Base-by-base conservation (phyloP, 2,888 invertebrate species). In the Serrognathus titanus region DNA sequence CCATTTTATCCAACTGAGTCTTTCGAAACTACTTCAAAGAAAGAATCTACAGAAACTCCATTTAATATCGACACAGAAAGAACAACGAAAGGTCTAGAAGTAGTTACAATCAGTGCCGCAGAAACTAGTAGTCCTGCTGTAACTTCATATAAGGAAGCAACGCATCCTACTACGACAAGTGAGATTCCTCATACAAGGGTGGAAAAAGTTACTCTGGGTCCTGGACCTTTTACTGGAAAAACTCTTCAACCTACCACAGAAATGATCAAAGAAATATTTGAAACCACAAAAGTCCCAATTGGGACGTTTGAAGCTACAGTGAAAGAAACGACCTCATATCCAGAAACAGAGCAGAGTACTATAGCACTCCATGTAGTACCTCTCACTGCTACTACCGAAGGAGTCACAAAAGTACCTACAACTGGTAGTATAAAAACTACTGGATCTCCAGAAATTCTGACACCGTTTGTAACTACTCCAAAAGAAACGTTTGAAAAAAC, bases 311-410 rank as follows among this genome's bases (percentile, higher is more conserved):
- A 47, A 40, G 24, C 40, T 41, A 53, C 48, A 24, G 45, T 48
- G 20, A 36, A 50, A 46, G 37, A 45, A 12, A 36, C 37, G 13
- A 55, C 41, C 55, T 8, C 11, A 9, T 9, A 9, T 46, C 53
- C 54, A 40, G 39, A 37, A 16, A 46, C 38, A 58, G 40, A 10
- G 41, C 47, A 50, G 35, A 48, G 31, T 35, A 48, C 56, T 51
- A 3, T 16, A 16, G 24, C 24, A 7, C 7, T 31, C 24, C 24
- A 31, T 31, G 24, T 31, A 31, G 24, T 31, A 31, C 24, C 24
- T 31, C 24, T 31, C 7, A 31, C 24, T 31, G 24, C 35, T 43
- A 43, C 45, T 20, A 24, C 31, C 2, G 39, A 47, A 48, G 54
- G 52, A n/a, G 47, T 46, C 37, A 39, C 48, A 16, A 51, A 11